phyloP scores from a whole-genome alignment of 2,113 vertebrate species.

The Oceanodroma tethys region DNA sequence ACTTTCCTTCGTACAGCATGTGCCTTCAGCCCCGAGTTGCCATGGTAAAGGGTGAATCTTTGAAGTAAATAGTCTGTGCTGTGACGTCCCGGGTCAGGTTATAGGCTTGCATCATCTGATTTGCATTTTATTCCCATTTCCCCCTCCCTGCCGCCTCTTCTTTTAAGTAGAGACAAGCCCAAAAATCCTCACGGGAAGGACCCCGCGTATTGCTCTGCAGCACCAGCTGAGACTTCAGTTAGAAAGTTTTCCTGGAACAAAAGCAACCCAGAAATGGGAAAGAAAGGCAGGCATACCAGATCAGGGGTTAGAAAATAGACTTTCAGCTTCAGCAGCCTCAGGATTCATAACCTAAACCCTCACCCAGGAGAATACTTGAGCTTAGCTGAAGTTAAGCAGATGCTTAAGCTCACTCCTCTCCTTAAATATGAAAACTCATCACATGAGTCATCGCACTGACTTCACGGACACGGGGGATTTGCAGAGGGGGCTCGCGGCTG shows the following conservation, averaged over 20 bases:
- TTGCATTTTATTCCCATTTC: neutral
- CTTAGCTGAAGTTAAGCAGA: neutral
- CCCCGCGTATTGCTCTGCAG: neutral
- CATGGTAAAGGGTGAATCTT: constrained; percentile 1
- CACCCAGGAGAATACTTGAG: neutral
- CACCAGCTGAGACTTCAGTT: neutral
- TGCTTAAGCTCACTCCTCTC: neutral
- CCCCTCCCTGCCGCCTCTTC: neutral
- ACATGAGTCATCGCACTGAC: accelerated
- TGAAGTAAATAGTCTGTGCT: neutral
- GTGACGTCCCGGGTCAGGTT: neutral
- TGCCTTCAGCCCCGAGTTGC: neutral
- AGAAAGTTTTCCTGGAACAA: neutral
- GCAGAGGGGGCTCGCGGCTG: neutral
- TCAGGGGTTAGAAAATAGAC: neutral
- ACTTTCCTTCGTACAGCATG: neutral
- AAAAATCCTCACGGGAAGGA: neutral
- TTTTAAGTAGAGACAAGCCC: neutral
- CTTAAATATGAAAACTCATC: neutral
- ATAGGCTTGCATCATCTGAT: neutral
- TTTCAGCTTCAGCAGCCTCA: neutral
- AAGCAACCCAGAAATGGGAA: neutral
- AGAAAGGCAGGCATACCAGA: neutral
- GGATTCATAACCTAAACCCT: neutral
- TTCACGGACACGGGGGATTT: accelerated